phyloP scores from a whole-genome alignment of 2,888 invertebrate species.

The Nycteola revayana region DNA sequence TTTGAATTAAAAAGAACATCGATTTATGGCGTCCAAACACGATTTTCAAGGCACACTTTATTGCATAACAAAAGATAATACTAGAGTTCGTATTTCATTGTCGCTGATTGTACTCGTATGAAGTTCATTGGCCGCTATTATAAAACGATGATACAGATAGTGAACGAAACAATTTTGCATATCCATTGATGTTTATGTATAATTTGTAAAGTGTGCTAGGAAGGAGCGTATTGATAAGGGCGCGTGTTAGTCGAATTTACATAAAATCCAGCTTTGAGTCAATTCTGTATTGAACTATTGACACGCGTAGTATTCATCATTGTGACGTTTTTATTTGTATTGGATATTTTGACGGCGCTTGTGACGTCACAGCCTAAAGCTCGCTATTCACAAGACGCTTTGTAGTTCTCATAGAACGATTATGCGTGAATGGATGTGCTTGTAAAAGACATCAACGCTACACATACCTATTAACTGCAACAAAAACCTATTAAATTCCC shows the following conservation, averaged over 20 bases:
- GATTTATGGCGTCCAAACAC: constrained; percentile 26
- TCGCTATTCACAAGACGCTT: too few relatives aligned
- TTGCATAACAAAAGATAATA: constrained; percentile 38
- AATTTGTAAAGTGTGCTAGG: constrained; percentile 40
- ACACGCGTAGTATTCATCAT: constrained; percentile 19
- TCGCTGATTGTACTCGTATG: constrained; percentile 46
- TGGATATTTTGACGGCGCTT: constrained; percentile 13
- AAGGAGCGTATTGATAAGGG: constrained; percentile 28
- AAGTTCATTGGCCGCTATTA: constrained; percentile 63
- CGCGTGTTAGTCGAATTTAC: constrained; percentile 48
- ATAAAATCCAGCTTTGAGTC: constrained; percentile 43
- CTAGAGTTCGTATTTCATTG: constrained; percentile 43
- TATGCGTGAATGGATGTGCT: constrained; percentile 1
- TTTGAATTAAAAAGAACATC: constrained; percentile 33
- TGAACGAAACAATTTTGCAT: constrained; percentile 70
- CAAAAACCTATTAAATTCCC: too few relatives aligned
- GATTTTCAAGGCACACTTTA: constrained; percentile 19
- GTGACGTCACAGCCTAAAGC: too few relatives aligned
- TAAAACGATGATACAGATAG: constrained; percentile 56
- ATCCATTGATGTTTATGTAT: constrained; percentile 67
- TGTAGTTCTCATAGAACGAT: neutral
- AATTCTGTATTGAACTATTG: constrained; percentile 27
- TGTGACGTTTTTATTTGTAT: constrained; percentile 25
- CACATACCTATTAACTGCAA: too few relatives aligned
- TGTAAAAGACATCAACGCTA: constrained; percentile 46